Conservation (phyloP, 2,888 invertebrate genomes). For the Drosophila neotestacea region DNA sequence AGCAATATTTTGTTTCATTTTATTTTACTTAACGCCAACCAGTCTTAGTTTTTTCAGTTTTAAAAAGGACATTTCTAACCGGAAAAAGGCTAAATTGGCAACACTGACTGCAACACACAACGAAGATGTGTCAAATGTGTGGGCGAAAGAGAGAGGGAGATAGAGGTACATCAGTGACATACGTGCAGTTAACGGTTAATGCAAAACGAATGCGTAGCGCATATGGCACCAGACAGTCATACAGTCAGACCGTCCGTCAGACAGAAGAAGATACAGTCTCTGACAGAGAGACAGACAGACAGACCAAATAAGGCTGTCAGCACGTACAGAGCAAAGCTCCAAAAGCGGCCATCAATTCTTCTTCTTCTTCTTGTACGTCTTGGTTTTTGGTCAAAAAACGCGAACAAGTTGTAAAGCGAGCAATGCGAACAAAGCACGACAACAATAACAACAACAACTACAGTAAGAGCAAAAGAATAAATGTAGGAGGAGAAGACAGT, state of each 20-base stretch:
- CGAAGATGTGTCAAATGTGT: conserved; percentile 79
- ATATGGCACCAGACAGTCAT: conserved; percentile 66
- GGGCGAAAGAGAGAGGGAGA: conserved; percentile 47
- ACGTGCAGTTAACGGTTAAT: conserved; percentile 81
- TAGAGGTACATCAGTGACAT: conserved; percentile 32
- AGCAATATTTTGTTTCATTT: too few relatives aligned
- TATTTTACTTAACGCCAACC: too few relatives aligned
- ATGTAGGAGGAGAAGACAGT: conserved; percentile 21
- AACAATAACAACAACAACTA: conserved; percentile 23
- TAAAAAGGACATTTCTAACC: too few relatives aligned
- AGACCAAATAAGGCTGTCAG: conserved; percentile 71
- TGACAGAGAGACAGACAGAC: conserved; percentile 42
- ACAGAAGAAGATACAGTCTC: conserved; percentile 27
- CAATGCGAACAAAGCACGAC: conserved; percentile 69
- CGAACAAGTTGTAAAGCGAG: conserved; percentile 79
- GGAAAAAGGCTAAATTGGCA: too few relatives aligned
- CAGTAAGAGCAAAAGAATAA: conserved; percentile 32
- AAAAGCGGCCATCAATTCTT: conserved; percentile 70
- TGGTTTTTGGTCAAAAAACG: conserved; percentile 73
- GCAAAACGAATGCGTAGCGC: conserved; percentile 73
- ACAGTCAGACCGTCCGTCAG: conserved; percentile 36
- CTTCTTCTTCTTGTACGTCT: conserved; percentile 27
- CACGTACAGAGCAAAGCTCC: conserved; percentile 60
- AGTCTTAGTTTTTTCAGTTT: too few relatives aligned
- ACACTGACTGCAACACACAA: conserved; percentile 37